phyloP scores from a whole-genome alignment of 2,797 vertebrate genomes.

The Botia kubotai region DNA sequence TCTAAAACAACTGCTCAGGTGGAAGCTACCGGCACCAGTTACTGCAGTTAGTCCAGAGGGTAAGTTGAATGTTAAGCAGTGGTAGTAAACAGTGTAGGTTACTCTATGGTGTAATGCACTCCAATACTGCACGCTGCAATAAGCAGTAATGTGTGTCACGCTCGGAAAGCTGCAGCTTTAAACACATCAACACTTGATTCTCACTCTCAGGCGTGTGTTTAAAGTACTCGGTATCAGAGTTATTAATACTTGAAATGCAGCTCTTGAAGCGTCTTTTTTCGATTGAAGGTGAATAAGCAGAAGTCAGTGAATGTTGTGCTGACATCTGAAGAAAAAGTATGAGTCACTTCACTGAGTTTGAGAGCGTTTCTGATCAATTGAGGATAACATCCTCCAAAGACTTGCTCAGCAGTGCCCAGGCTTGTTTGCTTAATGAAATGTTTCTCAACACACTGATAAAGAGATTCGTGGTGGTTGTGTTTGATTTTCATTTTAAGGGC shows the following conservation, averaged over 20 bases:
- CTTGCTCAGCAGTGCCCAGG: neutral
- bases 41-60: conserved; percentile 56
- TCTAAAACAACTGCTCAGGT: conserved; percentile 21
- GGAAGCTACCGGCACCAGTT: conserved; percentile 52
- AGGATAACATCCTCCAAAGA: neutral
- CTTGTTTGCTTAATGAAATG: neutral
- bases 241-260: conserved; percentile 11
- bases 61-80: conserved; percentile 49
- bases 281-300: conserved; percentile 13
- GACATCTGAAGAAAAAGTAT: conserved; percentile 29
- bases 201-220: neutral
- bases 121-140: conserved; percentile 66
- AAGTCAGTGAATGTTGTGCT: conserved; percentile 13
- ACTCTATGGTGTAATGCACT: conserved; percentile 68
- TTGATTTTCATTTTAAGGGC: conserved; percentile 30
- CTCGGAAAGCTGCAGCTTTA: conserved; percentile 12
- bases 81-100: conserved; percentile 52
- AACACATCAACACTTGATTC: neutral
- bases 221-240: conserved; percentile 5
- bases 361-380: conserved; percentile 4
- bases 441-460: conserved; percentile 11
- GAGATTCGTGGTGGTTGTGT: conserved; percentile 3
- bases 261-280: neutral
- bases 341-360: conserved; percentile 9
- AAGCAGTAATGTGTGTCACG: conserved; percentile 21